A percentile compares a stretch with the other conserved stretches of the same genome.
phyloP scores from a whole-genome alignment of 1,140 invertebrate genomes.

The Pseudomyrmex pallidus region DNA sequence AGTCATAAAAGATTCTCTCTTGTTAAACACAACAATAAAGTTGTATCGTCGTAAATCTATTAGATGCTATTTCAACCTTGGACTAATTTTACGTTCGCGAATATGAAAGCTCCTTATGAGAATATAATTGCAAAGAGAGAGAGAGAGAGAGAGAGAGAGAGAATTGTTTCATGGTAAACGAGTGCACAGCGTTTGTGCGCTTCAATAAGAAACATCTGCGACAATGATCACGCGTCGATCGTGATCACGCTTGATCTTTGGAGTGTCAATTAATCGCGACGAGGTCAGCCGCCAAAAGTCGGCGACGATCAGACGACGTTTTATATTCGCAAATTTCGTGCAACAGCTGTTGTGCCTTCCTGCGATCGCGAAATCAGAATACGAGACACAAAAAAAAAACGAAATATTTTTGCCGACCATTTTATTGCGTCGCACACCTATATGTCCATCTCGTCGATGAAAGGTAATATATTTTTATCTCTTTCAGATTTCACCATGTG shows the following conservation, averaged over 20 bases:
- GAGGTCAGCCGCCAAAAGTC: slow-evolving; percentile 6
- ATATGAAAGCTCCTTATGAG: slow-evolving; percentile 7
- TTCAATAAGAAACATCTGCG: slow-evolving; percentile 18
- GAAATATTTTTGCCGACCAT: neutral
- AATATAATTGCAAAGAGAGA: neutral
- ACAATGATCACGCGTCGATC: neutral
- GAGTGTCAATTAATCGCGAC: slow-evolving; percentile 48
- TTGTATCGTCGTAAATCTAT: neutral
- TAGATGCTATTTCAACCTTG: slow-evolving; percentile 6
- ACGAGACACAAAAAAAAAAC: neutral
- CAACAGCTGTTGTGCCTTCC: neutral
- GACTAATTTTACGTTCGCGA: slow-evolving; percentile 25
- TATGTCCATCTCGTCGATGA: neutral
- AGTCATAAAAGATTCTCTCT: no score
- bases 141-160: neutral
- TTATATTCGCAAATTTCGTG: neutral
- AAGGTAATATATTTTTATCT: neutral
- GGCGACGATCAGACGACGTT: neutral
- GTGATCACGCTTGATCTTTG: neutral
- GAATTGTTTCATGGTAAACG: neutral
- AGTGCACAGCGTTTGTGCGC: neutral
- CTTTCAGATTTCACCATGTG: neutral
- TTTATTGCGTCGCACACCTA: neutral
- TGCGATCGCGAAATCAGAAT: neutral
- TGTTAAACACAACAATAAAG: slow-evolving; percentile 5